Evolutionary conservation across 2,113 vertebrate genomes (phyloP).

Genomic region (Choloepus hoffmanni): DNA sequence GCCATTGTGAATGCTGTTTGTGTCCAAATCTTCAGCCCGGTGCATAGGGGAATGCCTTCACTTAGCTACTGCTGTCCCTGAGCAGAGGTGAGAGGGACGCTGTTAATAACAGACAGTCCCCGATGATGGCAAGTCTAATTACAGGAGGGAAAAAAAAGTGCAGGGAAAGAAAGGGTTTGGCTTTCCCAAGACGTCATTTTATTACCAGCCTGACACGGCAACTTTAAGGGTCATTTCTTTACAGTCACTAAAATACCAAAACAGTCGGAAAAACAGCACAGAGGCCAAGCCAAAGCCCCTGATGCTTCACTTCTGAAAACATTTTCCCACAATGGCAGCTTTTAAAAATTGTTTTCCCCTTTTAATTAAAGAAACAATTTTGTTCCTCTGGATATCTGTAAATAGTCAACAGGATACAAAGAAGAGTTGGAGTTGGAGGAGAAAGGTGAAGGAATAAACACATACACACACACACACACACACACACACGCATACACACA

Average conservation of each 20-base stretch:
- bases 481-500: not conserved
- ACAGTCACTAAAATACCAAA: conserved; percentile 84
- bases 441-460: not conserved
- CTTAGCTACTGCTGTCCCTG: conserved; percentile 77
- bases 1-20: conserved; percentile 66
- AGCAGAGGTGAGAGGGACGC: conserved; percentile 79
- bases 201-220: conserved; percentile 84
- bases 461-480: not conserved
- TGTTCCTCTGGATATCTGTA: conserved; percentile 61
- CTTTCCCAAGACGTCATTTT: conserved; percentile 81
- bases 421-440: not conserved
- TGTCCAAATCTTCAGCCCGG: conserved; percentile 52
- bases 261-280: conserved; percentile 75
- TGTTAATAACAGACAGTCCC: conserved; percentile 83
- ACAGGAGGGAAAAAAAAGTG: conserved; percentile 74
- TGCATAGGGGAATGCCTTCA: conserved; percentile 69
- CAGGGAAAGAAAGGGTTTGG: conserved; percentile 83
- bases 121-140: conserved; percentile 85
- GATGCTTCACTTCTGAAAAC: conserved; percentile 79
- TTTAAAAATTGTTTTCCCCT: conserved; percentile 73
- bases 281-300: conserved; percentile 68
- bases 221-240: conserved; percentile 87
- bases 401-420: conserved; percentile 63
- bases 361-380: conserved; percentile 80
- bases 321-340: conserved; percentile 75